These are phyloP conservation scores for Junonia oenone DNA, from an alignment of 2,888 invertebrate species.

Conservation along the genomic window DNA sequence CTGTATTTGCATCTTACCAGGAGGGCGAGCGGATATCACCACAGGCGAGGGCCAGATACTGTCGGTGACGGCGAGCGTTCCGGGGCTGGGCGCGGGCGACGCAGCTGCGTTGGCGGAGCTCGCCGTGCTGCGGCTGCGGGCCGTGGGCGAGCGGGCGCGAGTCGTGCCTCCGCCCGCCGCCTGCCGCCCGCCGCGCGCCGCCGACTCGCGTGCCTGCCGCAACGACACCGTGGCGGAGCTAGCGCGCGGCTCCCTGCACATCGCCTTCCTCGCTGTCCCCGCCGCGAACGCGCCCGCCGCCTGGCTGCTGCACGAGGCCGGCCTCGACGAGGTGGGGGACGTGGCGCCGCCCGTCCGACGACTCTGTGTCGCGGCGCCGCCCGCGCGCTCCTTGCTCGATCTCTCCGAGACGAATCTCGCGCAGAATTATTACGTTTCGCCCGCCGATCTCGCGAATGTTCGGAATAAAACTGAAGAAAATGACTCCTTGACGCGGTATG, in stretches of 20 bases:
- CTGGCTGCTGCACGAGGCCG: conserved; percentile 45
- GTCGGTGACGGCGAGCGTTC: conserved; percentile 32
- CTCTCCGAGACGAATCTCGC: conserved; percentile 41
- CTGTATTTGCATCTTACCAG: no score
- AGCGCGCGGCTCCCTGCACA: conserved; percentile 35
- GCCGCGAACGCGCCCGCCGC: conserved; percentile 38
- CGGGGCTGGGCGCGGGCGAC: conserved; percentile 30
- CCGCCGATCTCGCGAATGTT: conserved; percentile 10
- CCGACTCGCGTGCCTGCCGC: conserved; percentile 33
- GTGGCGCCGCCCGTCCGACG: conserved; percentile 47
- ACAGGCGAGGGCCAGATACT: neutral
- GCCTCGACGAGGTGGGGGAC: conserved; percentile 52
- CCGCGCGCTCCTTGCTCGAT: conserved; percentile 51
- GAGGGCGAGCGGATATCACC: neutral
- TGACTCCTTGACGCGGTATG: neutral
- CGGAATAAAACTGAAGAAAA: neutral
- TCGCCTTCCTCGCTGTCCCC: conserved; percentile 42
- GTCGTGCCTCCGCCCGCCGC: conserved; percentile 31
- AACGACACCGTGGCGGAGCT: conserved; percentile 35
- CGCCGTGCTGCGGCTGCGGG: conserved; percentile 33
- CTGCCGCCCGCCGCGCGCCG: conserved; percentile 24
- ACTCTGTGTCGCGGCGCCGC: conserved; percentile 40
- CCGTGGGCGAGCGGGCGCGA: conserved; percentile 37
- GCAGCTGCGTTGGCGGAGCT: conserved; percentile 29
- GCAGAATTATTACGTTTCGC: conserved; percentile 33